These are phyloP conservation scores for Coilia nasus DNA, from an alignment of 2,797 vertebrate genomes.

Conservation along the genomic window DNA sequence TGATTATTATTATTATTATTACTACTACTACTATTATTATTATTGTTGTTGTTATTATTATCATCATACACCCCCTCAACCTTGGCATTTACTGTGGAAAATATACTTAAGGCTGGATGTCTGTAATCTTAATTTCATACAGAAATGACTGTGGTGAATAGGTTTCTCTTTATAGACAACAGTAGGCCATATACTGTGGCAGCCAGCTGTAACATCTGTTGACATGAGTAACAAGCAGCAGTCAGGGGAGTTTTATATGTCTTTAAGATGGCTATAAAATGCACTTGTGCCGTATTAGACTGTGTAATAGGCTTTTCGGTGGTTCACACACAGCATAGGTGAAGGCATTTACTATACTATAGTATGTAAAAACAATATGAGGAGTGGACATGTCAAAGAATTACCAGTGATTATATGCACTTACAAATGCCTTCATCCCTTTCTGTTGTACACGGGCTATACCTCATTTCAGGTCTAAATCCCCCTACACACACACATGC, in stretches of 20 bases:
- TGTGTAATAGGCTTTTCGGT: not conserved
- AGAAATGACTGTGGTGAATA: not conserved
- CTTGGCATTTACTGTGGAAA: not conserved
- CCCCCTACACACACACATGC: not conserved
- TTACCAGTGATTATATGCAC: not conserved
- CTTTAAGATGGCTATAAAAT: not conserved
- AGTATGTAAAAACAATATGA: not conserved
- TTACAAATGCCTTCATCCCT: not conserved
- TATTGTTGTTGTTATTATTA: too few relatives aligned
- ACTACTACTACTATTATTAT: too few relatives aligned
- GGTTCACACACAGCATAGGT: not conserved
- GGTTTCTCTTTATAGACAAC: not conserved
- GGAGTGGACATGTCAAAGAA: not conserved
- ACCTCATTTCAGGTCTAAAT: not conserved
- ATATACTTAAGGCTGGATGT: not conserved
- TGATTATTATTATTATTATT: too few relatives aligned
- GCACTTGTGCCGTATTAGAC: not conserved
- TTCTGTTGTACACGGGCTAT: not conserved
- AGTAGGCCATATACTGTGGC: not conserved
- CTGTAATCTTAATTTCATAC: not conserved
- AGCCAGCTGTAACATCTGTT: conserved; percentile 9
- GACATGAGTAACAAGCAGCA: not conserved
- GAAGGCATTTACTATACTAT: not conserved
- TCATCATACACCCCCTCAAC: too few relatives aligned
- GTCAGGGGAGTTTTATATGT: not conserved